phyloP scores from a whole-genome alignment of 2,113 vertebrate genomes.

The Zosterops lateralis region DNA sequence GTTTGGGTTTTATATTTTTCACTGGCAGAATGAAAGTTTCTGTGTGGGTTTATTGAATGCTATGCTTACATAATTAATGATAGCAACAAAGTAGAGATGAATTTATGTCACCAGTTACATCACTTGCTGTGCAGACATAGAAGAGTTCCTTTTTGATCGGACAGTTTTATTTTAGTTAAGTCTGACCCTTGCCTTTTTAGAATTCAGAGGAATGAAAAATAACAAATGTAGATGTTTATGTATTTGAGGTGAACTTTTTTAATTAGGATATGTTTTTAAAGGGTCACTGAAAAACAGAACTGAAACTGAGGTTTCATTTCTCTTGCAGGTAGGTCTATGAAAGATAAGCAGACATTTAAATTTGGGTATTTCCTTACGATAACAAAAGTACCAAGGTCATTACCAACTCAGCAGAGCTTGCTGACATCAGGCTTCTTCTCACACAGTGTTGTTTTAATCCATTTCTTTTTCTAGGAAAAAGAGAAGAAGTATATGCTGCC shows the following conservation, averaged over 20 bases:
- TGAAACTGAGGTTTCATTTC: slow-evolving; percentile 1
- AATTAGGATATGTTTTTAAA: slow-evolving; percentile 54
- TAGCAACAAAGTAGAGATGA: not conserved
- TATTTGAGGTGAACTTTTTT: slow-evolving; percentile 53
- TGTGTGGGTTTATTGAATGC: not conserved
- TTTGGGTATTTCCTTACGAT: not conserved
- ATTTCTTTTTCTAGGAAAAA: slow-evolving; percentile 79
- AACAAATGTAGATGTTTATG: slow-evolving; percentile 62
- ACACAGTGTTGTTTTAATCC: not conserved
- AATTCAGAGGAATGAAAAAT: not conserved
- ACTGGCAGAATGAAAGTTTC: not conserved
- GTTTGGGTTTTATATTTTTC: not conserved
- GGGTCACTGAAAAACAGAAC: slow-evolving; percentile 18
- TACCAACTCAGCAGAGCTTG: not conserved
- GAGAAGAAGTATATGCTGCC: slow-evolving; percentile 96
- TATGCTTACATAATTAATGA: not conserved
- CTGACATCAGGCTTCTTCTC: not conserved
- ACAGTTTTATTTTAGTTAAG: not conserved
- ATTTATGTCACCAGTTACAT: not conserved
- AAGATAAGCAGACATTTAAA: not conserved
- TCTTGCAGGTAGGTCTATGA: not conserved
- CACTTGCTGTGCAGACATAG: not conserved
- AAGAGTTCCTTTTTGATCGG: not conserved
- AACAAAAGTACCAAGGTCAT: not conserved
- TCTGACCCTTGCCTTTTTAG: not conserved